phyloP scores from a whole-genome alignment of 2,797 vertebrate genomes.

The Tamandua tetradactyla region DNA sequence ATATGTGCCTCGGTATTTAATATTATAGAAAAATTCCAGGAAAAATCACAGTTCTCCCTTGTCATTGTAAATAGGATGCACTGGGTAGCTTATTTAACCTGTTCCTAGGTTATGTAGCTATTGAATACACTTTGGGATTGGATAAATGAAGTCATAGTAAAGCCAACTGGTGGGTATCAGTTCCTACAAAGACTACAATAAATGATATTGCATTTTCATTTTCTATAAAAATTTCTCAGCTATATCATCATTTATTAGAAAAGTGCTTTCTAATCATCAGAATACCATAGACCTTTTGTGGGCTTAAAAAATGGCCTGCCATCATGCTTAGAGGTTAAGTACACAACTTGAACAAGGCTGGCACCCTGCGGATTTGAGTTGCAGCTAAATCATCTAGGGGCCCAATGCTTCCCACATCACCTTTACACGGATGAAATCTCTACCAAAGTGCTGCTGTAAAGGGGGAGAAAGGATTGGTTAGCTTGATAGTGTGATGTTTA shows the following conservation, averaged over 20 bases:
- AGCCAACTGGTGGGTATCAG: neutral
- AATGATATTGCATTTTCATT: neutral
- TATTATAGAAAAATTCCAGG: neutral
- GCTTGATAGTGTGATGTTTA: neutral
- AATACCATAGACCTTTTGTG: neutral
- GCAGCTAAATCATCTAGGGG: neutral
- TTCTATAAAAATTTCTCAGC: conserved; percentile 11
- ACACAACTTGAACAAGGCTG: neutral
- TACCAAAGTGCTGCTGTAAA: neutral
- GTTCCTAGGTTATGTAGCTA: neutral
- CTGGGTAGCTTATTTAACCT: neutral
- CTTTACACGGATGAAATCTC: neutral
- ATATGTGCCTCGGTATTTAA: neutral
- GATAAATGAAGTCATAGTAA: conserved; percentile 8
- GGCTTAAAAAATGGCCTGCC: neutral
- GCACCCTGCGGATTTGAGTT: neutral
- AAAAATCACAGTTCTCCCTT: neutral
- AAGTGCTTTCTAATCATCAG: neutral
- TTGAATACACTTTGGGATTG: neutral
- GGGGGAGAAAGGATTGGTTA: neutral
- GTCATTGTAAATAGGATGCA: neutral
- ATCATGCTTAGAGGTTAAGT: neutral
- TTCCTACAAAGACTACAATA: neutral
- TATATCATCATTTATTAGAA: conserved; percentile 4
- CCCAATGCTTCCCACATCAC: neutral